Percentiles rank a stretch among this genome's conserved stretches.
These are phyloP conservation scores for Lepidochitona cinerea DNA, from an alignment of 2,888 invertebrate species.

Conservation along the genomic window DNA sequence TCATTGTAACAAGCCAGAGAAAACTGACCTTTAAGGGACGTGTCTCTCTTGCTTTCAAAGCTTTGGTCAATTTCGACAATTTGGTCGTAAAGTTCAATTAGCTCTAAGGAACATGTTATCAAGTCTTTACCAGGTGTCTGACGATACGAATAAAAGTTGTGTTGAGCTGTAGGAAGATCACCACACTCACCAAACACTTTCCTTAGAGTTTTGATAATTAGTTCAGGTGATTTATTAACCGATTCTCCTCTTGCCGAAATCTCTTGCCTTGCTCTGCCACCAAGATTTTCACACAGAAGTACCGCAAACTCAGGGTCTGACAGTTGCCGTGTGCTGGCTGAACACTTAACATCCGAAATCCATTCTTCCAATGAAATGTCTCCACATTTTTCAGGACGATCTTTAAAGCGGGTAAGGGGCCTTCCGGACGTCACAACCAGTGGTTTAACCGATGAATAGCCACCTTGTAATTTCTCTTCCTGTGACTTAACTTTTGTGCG, in stretches of 20 bases:
- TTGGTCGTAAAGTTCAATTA: constrained; percentile 14
- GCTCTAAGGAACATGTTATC: constrained; percentile 4
- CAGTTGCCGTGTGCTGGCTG: neutral
- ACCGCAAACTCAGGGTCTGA: neutral
- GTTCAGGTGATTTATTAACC: constrained; percentile 4
- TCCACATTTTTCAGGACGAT: neutral
- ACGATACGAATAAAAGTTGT: constrained; percentile 1
- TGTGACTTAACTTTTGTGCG: neutral
- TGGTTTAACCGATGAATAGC: neutral
- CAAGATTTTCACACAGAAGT: constrained; percentile 10
- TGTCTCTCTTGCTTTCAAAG: neutral
- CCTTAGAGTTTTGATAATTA: no score
- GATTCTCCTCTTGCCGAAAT: constrained; percentile 9
- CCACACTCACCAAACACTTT: no score
- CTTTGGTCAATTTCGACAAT: constrained; percentile 2
- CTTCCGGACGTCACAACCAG: neutral
- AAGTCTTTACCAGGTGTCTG: constrained; percentile 10
- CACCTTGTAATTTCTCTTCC: neutral
- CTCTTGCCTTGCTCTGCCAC: constrained; percentile 14
- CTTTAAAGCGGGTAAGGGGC: constrained; percentile 7
- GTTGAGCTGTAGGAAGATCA: constrained; percentile 10
- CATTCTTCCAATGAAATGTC: constrained; percentile 12
- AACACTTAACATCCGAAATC: constrained; percentile 1
- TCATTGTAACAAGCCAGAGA: constrained; percentile 9
- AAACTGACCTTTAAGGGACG: constrained; percentile 7